Base-by-base conservation (phyloP, 2,888 invertebrate genomes). In the Coenonympha arcania region DNA sequence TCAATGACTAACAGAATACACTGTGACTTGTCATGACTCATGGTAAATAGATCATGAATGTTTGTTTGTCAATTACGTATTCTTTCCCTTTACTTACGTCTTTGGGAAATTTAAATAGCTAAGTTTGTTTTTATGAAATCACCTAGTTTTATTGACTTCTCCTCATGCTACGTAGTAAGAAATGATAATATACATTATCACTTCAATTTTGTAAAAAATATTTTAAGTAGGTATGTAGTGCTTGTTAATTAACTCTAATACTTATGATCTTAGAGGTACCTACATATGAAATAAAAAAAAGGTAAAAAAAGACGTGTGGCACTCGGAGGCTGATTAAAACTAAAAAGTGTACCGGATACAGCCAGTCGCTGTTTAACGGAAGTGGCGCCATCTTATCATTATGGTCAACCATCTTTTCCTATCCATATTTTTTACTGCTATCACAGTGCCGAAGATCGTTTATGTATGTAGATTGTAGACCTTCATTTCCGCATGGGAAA, bases 281-380 rank as follows among this genome's bases (percentile, higher is more conserved):
- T n/a, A n/a, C n/a, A n/a, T n/a, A n/a, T n/a, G n/a, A n/a, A n/a
- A n/a, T n/a, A n/a, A n/a, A n/a, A n/a, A n/a, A n/a, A n/a, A n/a
- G n/a, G n/a, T n/a, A n/a, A n/a, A n/a, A n/a, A n/a, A n/a, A n/a
- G n/a, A n/a, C n/a, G n/a, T n/a, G n/a, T n/a, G n/a, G n/a, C n/a
- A n/a, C n/a, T n/a, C n/a, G n/a, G n/a, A n/a, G n/a, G n/a, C n/a
- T n/a, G n/a, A n/a, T n/a, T n/a, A n/a, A n/a, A n/a, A n/a, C n/a
- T n/a, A n/a, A 48, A 24, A 48, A 24, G 19, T 41, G 26, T 69
- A 64, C 69, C 72, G 73, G 73, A 74, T 69, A 66, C 69, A 65
- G 63, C 66, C 66, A 71, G 68, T 63, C 67, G 71, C 65, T 51
- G 48, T 24, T 16, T 11, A 50, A 48, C 69, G 76, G 76, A 75